A percentile compares a stretch with the other conserved stretches of the same genome.
These are phyloP conservation scores for Petrocephalus microphthalmus DNA, from an alignment of 2,113 vertebrate species.

Conservation along the genomic window DNA sequence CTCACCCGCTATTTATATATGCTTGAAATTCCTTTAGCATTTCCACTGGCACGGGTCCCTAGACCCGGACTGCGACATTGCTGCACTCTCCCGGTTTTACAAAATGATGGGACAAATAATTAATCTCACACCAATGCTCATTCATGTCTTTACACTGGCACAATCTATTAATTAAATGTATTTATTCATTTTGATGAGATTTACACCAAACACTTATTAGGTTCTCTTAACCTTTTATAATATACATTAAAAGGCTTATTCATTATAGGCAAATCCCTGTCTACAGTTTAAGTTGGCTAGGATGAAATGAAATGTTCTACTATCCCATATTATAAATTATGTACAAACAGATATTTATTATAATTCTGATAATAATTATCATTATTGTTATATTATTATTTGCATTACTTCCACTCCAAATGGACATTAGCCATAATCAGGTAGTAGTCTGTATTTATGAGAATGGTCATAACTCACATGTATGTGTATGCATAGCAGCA, in stretches of 20 bases:
- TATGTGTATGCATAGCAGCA: not conserved
- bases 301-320: not conserved
- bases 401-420: not conserved
- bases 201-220: not conserved
- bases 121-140: not conserved
- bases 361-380: not conserved
- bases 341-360: not conserved
- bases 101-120: not conserved
- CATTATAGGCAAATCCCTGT: not conserved
- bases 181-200: not conserved
- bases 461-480: not conserved
- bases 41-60: not conserved
- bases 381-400: not conserved
- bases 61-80: not conserved
- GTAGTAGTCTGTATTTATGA: not conserved
- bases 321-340: not conserved
- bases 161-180: not conserved
- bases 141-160: not conserved
- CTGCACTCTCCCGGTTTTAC: not conserved
- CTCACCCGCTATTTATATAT: not conserved
- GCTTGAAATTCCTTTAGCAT: not conserved
- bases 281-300: not conserved
- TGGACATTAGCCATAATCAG: not conserved
- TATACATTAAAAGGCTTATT: not conserved
- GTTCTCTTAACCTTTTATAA: not conserved